Percentiles rank a stretch among this genome's conserved stretches.
Conservation (phyloP, 2,888 invertebrate genomes). For the Eilema griseolum region DNA sequence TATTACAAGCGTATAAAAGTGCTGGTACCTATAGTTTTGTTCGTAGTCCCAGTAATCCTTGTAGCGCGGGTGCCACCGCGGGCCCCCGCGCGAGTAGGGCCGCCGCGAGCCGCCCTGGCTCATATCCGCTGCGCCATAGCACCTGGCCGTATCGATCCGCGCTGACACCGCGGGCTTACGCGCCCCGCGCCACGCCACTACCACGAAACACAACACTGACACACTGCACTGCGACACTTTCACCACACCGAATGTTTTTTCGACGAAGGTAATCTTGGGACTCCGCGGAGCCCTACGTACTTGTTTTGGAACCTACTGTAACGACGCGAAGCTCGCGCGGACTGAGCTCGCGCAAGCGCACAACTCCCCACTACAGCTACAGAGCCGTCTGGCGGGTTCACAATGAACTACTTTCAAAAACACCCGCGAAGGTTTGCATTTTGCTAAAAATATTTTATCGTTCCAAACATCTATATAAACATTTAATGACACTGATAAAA, state of each 20-base stretch:
- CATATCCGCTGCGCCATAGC: conserved; percentile 78
- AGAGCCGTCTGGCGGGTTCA: conserved; percentile 62
- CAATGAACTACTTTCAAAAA: conserved; percentile 66
- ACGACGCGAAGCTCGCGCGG: conserved; percentile 74
- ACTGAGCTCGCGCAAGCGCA: conserved; percentile 69
- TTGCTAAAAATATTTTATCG: conserved; percentile 33
- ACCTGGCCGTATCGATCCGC: conserved; percentile 73
- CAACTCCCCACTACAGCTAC: conserved; percentile 59
- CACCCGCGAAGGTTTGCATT: conserved; percentile 70
- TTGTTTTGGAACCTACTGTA: conserved; percentile 72
- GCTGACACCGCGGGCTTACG: conserved; percentile 59
- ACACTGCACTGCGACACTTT: conserved; percentile 74
- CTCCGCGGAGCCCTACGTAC: conserved; percentile 62
- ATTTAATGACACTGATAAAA: conserved; percentile 17
- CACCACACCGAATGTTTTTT: conserved; percentile 43
- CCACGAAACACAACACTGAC: conserved; percentile 48
- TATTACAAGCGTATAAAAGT: conserved; percentile 10
- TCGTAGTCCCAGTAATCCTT: conserved; percentile 86
- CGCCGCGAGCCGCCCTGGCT: conserved; percentile 83
- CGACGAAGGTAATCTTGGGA: conserved; percentile 53
- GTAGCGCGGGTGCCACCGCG: conserved; percentile 84
- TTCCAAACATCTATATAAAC: conserved; percentile 11
- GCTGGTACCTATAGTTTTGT: conserved; percentile 77
- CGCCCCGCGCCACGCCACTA: conserved; percentile 50
- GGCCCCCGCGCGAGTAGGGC: conserved; percentile 83